Percentiles rank a stretch among this genome's conserved stretches.
Evolutionary conservation across 2,113 vertebrate species (phyloP).

Genomic region (Salvelinus fontinalis): DNA sequence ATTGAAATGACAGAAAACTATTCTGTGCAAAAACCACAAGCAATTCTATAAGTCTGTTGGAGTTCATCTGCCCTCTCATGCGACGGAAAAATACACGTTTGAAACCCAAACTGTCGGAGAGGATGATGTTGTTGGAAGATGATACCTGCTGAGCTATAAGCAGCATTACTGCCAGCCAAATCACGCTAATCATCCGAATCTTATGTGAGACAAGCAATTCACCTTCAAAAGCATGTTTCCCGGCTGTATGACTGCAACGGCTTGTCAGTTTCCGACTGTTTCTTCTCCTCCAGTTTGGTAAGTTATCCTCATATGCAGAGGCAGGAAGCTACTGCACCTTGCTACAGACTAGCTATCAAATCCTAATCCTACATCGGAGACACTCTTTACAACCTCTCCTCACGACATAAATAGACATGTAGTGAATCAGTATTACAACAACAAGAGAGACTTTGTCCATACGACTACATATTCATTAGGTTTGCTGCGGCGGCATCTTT

Average conservation of each 20-base stretch:
- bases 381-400: too few relatives aligned
- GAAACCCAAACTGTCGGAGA: constrained; percentile 10
- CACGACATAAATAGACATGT: background rate
- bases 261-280: background rate
- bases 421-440: background rate
- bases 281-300: background rate
- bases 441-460: background rate
- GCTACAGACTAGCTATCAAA: background rate
- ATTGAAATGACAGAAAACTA: constrained; percentile 18
- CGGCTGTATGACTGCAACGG: background rate
- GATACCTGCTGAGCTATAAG: constrained; percentile 6
- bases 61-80: background rate
- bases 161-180: background rate
- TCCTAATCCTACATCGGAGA: background rate
- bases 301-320: background rate
- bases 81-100: constrained; percentile 9
- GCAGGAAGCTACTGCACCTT: background rate
- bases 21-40: background rate
- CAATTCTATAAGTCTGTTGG: background rate
- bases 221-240: background rate
- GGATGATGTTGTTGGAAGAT: background rate
- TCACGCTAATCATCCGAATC: background rate
- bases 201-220: background rate
- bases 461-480: background rate
- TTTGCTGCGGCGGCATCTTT: background rate